These are phyloP conservation scores for Corythornis madagascariensis DNA, from an alignment of 2,113 vertebrate genomes.

Conservation along the genomic window DNA sequence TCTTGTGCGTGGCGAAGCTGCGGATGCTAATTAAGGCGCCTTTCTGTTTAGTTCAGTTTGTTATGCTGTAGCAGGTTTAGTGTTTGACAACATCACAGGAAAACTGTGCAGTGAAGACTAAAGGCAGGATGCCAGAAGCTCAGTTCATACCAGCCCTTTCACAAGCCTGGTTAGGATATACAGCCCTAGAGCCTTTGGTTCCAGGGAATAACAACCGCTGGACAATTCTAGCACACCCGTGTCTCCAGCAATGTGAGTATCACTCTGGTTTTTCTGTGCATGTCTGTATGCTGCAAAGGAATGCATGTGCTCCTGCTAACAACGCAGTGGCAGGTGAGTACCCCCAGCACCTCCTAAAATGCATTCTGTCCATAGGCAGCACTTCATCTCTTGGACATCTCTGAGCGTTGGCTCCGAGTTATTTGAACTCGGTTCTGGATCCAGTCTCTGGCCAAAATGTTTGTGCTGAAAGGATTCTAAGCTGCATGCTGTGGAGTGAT, in stretches of 20 bases:
- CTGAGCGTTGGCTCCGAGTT: not conserved
- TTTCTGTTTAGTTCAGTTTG: not conserved
- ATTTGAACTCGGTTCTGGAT: not conserved
- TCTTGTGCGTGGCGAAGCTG: not conserved
- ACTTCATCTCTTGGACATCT: not conserved
- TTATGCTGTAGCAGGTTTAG: constrained; percentile 17
- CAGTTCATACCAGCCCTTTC: not conserved
- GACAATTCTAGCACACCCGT: not conserved
- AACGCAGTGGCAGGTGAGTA: not conserved
- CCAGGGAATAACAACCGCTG: not conserved
- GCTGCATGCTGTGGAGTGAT: not conserved
- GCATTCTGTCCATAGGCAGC: not conserved
- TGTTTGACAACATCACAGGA: constrained; percentile 58
- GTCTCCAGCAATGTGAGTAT: not conserved
- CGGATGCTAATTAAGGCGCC: constrained; percentile 1
- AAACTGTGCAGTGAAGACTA: not conserved
- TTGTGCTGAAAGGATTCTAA: not conserved
- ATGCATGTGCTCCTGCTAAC: not conserved
- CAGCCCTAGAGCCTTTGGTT: not conserved
- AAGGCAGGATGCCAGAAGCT: constrained; percentile 13
- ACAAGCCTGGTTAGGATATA: not conserved
- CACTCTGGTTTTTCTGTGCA: not conserved
- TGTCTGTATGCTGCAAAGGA: not conserved
- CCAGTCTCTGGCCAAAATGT: not conserved
- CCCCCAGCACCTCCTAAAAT: not conserved